Conservation (phyloP, 2,113 vertebrate genomes). For the Megaptera novaeangliae region DNA sequence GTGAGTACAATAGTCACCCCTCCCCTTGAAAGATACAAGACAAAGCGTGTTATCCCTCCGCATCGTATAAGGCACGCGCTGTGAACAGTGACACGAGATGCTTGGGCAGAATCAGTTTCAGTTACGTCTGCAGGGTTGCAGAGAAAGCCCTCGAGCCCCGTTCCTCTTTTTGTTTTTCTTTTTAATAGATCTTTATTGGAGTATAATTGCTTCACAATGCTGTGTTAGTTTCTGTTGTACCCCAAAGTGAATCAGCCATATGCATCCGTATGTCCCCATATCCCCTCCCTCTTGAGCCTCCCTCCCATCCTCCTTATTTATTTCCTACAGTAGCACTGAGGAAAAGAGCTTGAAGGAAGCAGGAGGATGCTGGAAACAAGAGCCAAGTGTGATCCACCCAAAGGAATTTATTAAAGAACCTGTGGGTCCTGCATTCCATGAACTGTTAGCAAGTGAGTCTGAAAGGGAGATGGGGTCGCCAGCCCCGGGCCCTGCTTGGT, state of each 20-base stretch:
- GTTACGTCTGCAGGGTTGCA: neutral
- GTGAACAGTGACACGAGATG: neutral
- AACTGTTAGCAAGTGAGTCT: neutral
- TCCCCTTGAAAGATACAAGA: neutral
- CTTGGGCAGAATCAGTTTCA: neutral
- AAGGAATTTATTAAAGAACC: neutral
- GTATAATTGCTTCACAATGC: too few relatives aligned
- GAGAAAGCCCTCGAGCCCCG: neutral
- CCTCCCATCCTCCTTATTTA: too few relatives aligned
- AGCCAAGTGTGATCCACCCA: too few relatives aligned
- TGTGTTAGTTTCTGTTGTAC: too few relatives aligned
- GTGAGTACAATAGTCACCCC: neutral
- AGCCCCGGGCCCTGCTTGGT: neutral
- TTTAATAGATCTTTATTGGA: too few relatives aligned
- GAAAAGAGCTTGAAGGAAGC: constrained; percentile 6
- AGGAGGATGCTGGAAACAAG: constrained; percentile 31
- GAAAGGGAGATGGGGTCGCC: neutral
- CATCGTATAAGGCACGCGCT: neutral
- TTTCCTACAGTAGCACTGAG: neutral
- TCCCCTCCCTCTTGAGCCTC: too few relatives aligned
- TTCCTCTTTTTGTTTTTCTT: neutral
- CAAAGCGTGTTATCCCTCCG: neutral
- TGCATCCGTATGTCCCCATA: too few relatives aligned
- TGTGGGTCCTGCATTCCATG: too few relatives aligned
- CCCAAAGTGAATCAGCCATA: too few relatives aligned